These are phyloP conservation scores for Bradynema listronoti DNA, from an alignment of 1,140 invertebrate genomes.

Conservation along the genomic window DNA sequence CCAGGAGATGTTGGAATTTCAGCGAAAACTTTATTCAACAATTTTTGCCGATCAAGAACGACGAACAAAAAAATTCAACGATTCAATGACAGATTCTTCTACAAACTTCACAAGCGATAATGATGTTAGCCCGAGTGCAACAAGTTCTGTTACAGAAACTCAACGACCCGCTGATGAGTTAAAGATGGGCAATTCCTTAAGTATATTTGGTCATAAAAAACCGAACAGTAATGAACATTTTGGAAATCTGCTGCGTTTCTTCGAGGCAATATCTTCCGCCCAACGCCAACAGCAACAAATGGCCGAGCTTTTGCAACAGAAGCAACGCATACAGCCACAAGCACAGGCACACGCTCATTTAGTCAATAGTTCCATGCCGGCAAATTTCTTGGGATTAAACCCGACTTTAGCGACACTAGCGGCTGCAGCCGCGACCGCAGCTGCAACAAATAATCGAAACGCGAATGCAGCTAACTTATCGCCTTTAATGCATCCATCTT, in stretches of 20 bases:
- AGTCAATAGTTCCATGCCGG: constrained; percentile 9
- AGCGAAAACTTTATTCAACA: constrained; percentile 1
- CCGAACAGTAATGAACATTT: no score
- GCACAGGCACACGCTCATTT: constrained; percentile 6
- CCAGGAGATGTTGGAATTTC: constrained; percentile 11
- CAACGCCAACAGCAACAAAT: constrained; percentile 24
- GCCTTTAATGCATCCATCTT: constrained; percentile 5
- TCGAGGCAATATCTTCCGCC: constrained; percentile 11
- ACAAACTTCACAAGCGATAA: no score
- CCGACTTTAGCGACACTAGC: constrained; percentile 11
- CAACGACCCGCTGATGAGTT: no score
- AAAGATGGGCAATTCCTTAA: no score
- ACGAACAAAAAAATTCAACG: neutral
- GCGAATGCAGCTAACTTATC: constrained; percentile 6
- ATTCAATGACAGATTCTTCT: neutral
- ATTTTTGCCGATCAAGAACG: neutral
- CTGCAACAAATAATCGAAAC: neutral
- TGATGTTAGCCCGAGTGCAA: no score
- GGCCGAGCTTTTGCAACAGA: neutral
- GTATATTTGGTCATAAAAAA: no score
- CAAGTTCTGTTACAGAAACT: no score
- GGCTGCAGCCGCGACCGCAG: constrained; percentile 20
- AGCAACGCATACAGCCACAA: neutral
- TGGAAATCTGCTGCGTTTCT: constrained; percentile 11
- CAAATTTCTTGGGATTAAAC: constrained; percentile 13